phyloP scores from a whole-genome alignment of 2,888 invertebrate species.

The Synanthedon vespiformis region DNA sequence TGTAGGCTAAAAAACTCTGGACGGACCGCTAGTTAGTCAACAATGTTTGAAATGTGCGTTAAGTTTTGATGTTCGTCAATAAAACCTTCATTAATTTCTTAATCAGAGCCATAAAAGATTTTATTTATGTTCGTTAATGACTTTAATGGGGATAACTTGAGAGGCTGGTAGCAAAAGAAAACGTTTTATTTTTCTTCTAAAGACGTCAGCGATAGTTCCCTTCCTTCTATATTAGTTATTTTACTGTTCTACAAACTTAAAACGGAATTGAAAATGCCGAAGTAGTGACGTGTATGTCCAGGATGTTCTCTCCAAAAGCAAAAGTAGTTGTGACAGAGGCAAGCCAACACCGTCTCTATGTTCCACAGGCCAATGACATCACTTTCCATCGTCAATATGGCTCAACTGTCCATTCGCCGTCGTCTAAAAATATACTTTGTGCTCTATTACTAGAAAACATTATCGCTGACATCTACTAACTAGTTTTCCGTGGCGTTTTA shows the following conservation, averaged over 20 bases:
- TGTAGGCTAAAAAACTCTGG: background rate
- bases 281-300: conserved; percentile 45
- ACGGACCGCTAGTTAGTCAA: no score
- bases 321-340: conserved; percentile 55
- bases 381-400: conserved; percentile 31
- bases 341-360: conserved; percentile 32
- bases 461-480: no score
- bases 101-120: background rate
- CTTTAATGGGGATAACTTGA: background rate
- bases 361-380: conserved; percentile 55
- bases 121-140: background rate
- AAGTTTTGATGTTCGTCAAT: background rate
- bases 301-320: conserved; percentile 61
- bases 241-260: background rate
- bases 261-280: conserved; percentile 53
- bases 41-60: background rate
- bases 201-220: no score
- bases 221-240: background rate
- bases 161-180: background rate
- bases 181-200: no score
- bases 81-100: background rate
- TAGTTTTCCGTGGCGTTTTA: no score
- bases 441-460: background rate
- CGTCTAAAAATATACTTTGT: background rate
- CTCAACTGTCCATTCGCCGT: conserved; percentile 20